Percentiles rank a stretch among this genome's conserved stretches.
Evolutionary conservation across 2,797 vertebrate genomes (phyloP).

Genomic region (Sciaenops ocellatus): DNA sequence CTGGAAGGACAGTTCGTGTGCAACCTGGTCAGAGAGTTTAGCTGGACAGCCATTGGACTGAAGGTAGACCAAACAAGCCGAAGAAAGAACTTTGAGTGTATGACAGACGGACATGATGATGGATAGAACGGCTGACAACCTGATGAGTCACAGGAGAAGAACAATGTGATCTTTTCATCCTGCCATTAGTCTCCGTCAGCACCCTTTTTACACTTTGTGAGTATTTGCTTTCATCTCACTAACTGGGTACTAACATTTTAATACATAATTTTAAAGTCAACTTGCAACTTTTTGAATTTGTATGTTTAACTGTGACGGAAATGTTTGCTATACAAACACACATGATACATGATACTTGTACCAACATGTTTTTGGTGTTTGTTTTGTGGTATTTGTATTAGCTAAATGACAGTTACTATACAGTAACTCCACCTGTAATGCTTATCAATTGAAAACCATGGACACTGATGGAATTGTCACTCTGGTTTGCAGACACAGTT

Average conservation of each 20-base stretch:
- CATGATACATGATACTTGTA: too few species aligned
- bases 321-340: neutral
- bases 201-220: slow-evolving; percentile 71
- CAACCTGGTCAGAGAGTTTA: slow-evolving; percentile 25
- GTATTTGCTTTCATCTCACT: slow-evolving; percentile 58
- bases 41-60: slow-evolving; percentile 25
- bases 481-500: slow-evolving; percentile 64
- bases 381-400: too few species aligned
- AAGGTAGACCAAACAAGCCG: slow-evolving; percentile 18
- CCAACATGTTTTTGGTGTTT: too few species aligned
- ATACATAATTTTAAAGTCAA: neutral
- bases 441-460: slow-evolving; percentile 28
- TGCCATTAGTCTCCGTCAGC: slow-evolving; percentile 52
- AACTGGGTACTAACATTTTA: slow-evolving; percentile 18
- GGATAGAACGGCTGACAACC: slow-evolving; percentile 52
- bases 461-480: slow-evolving; percentile 43
- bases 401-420: too few species aligned
- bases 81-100: slow-evolving; percentile 37
- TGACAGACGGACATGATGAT: slow-evolving; percentile 63
- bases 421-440: neutral
- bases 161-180: slow-evolving; percentile 73
- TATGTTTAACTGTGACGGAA: slow-evolving; percentile 2
- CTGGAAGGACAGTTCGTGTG: slow-evolving; percentile 40
- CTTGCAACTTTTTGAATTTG: neutral
- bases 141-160: slow-evolving; percentile 54